These are phyloP conservation scores for Cynopterus brachyotis DNA, from an alignment of 2,113 vertebrate genomes.

Conservation along the genomic window DNA sequence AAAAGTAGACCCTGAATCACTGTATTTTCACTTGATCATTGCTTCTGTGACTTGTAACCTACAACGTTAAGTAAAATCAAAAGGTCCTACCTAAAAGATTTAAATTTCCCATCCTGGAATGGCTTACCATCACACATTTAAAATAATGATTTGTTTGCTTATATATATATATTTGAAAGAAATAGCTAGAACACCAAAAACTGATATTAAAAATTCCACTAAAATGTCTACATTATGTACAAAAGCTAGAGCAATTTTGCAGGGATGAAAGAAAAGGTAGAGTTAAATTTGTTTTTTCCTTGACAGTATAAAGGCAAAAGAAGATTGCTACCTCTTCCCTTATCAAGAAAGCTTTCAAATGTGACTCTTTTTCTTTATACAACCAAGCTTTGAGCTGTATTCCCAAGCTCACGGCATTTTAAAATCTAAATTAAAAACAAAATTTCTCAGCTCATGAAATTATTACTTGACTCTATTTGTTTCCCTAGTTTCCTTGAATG, in stretches of 20 bases:
- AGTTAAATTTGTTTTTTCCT: background rate
- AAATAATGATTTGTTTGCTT: background rate
- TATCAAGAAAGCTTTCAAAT: constrained; percentile 9
- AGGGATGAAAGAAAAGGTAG: background rate
- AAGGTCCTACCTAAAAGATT: background rate
- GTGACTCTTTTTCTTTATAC: background rate
- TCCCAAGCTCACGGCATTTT: background rate
- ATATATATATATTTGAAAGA: background rate
- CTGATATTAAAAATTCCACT: background rate
- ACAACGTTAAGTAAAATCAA: background rate
- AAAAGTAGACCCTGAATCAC: background rate
- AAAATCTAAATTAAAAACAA: background rate
- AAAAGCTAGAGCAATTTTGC: background rate
- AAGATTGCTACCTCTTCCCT: background rate
- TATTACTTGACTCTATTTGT: background rate
- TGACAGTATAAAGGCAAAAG: background rate
- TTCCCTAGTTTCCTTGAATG: background rate
- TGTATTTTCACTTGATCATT: background rate
- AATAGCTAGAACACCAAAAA: background rate
- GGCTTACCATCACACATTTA: background rate
- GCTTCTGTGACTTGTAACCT: background rate
- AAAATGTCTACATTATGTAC: background rate
- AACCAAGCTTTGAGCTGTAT: background rate
- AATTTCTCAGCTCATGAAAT: background rate
- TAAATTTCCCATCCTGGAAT: background rate